phyloP scores from a whole-genome alignment of 2,888 invertebrate genomes.

The Lepidonotus clava region DNA sequence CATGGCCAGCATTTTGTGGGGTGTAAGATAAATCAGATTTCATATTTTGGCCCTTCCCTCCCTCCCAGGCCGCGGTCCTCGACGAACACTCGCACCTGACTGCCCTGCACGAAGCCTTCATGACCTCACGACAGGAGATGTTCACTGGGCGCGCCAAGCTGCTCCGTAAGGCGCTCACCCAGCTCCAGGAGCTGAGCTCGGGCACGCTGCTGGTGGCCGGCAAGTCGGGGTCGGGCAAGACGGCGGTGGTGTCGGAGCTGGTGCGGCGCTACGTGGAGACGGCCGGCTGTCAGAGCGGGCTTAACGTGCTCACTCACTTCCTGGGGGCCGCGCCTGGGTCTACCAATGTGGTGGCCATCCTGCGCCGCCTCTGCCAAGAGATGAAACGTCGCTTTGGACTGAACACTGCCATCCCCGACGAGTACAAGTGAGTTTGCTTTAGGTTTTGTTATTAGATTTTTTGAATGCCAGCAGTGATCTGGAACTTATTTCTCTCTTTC shows the following conservation, averaged over 20 bases:
- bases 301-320: constrained; percentile 73
- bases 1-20: no score
- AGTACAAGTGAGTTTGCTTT: constrained; percentile 73
- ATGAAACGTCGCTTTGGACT: constrained; percentile 71
- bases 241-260: constrained; percentile 76
- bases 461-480: no score
- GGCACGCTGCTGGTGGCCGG: constrained; percentile 76
- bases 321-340: constrained; percentile 78
- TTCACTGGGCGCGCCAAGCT: constrained; percentile 74
- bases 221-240: constrained; percentile 79
- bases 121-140: constrained; percentile 66
- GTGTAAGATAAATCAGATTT: no score
- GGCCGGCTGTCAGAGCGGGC: constrained; percentile 61
- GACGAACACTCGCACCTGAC: constrained; percentile 72
- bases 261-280: constrained; percentile 68
- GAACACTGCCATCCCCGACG: constrained; percentile 70
- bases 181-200: constrained; percentile 65
- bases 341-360: constrained; percentile 72
- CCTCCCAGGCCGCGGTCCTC: constrained; percentile 69
- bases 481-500: no score
- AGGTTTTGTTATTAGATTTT: no score
- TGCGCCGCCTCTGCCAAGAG: constrained; percentile 74
- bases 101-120: constrained; percentile 73
- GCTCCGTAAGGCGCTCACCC: constrained; percentile 70
- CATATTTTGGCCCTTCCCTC: not conserved